Conservation (phyloP, 2,888 invertebrate species). For the Empis stercorea region DNA sequence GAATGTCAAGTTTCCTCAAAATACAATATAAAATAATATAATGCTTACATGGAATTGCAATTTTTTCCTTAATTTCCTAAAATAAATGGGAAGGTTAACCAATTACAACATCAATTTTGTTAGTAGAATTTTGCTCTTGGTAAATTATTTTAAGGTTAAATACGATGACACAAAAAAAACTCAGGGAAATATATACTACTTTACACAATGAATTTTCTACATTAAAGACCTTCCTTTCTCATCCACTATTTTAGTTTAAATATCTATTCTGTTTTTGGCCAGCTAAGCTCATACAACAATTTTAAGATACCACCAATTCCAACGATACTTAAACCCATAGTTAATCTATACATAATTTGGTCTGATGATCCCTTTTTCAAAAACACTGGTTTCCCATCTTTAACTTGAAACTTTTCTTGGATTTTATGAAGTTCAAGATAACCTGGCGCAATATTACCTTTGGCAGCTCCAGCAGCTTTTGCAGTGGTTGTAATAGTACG, state of each 20-base stretch:
- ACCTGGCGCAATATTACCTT: conserved; percentile 25
- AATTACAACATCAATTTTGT: no score
- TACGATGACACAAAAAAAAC: neutral
- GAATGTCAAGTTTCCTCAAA: no score
- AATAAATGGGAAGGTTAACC: no score
- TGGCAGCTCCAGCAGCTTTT: conserved; percentile 17
- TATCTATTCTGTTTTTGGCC: neutral
- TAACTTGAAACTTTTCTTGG: conserved; percentile 27
- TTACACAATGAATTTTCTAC: conserved; percentile 12
- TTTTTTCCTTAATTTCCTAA: no score
- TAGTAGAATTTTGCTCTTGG: no score
- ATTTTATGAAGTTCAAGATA: conserved; percentile 22
- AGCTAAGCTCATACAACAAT: conserved; percentile 26
- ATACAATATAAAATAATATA: no score
- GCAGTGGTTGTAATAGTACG: conserved; percentile 28
- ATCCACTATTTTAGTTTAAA: conserved; percentile 2
- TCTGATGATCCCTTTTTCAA: conserved; percentile 39
- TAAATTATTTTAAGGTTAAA: no score
- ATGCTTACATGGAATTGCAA: no score
- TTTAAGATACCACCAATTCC: conserved; percentile 29
- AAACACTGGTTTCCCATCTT: conserved; percentile 39
- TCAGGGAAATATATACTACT: neutral
- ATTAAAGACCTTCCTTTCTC: conserved; percentile 10
- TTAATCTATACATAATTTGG: conserved; percentile 34
- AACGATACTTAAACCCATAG: conserved; percentile 27